These are phyloP conservation scores for Nebria brevicollis DNA, from an alignment of 2,888 invertebrate genomes.

Conservation along the genomic window DNA sequence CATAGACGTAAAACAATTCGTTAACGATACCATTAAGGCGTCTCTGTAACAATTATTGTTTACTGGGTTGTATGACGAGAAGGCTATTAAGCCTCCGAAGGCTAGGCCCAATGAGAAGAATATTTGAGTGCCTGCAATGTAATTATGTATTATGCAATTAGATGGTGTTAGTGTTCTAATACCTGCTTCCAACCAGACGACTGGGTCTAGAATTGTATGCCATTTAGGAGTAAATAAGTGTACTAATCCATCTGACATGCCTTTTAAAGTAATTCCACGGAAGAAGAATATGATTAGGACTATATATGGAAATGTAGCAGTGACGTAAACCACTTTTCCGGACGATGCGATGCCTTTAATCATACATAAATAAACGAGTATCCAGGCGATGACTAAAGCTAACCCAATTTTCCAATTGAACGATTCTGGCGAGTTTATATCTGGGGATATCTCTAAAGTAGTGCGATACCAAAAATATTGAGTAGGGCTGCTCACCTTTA, in stretches of 20 bases:
- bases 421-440: conserved; percentile 83
- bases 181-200: conserved; percentile 97
- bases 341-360: conserved; percentile 97
- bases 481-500: conserved; percentile 85
- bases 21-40: conserved; percentile 90
- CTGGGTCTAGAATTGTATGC: conserved; percentile 90
- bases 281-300: conserved; percentile 96
- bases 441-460: conserved; percentile 88
- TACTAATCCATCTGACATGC: conserved; percentile 85
- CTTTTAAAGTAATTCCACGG: conserved; percentile 89
- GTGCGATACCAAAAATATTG: conserved; percentile 96
- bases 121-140: conserved; percentile 77
- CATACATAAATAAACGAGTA: conserved; percentile 95
- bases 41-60: conserved; percentile 97
- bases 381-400: conserved; percentile 90
- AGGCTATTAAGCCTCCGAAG: conserved; percentile 95
- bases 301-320: conserved; percentile 95
- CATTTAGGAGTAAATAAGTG: conserved; percentile 94
- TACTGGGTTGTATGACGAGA: conserved; percentile 95
- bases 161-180: neutral
- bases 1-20: conserved; percentile 95
- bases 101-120: conserved; percentile 96
- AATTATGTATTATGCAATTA: neutral
- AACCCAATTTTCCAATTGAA: conserved; percentile 94
- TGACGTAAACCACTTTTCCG: conserved; percentile 95